Evolutionary conservation across 2,888 invertebrate genomes (phyloP).

Genomic region (Tachystola acroxantha): DNA sequence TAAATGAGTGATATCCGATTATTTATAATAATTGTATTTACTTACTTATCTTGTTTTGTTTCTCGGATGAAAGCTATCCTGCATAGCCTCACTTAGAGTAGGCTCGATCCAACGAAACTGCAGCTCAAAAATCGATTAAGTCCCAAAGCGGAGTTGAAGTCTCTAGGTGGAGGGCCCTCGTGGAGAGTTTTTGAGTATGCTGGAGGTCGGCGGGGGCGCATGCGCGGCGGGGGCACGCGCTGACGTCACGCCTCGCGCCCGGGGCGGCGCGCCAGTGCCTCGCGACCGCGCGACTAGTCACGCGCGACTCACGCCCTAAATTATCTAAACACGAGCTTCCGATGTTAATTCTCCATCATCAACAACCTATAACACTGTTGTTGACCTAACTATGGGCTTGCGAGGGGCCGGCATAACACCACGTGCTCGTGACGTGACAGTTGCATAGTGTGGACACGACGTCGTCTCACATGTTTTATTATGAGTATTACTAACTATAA

Average conservation of each 20-base stretch:
- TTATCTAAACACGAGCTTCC: slow-evolving; percentile 58
- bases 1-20: too few species aligned
- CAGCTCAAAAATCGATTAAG: slow-evolving; percentile 76
- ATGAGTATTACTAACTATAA: slow-evolving; percentile 6
- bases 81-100: slow-evolving; percentile 43
- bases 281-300: slow-evolving; percentile 68
- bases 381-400: slow-evolving; percentile 19
- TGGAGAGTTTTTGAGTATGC: slow-evolving; percentile 62
- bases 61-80: too few species aligned
- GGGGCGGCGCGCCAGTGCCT: slow-evolving; percentile 66
- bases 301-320: slow-evolving; percentile 63
- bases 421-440: slow-evolving; percentile 27
- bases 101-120: slow-evolving; percentile 61
- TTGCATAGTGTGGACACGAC: slow-evolving; percentile 14
- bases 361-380: slow-evolving; percentile 34
- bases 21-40: too few species aligned
- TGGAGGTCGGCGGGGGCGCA: slow-evolving; percentile 44
- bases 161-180: slow-evolving; percentile 71
- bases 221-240: slow-evolving; percentile 60
- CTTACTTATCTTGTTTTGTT: too few species aligned
- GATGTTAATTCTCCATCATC: slow-evolving; percentile 55
- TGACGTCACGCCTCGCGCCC: slow-evolving; percentile 71
- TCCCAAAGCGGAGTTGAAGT: slow-evolving; percentile 71
- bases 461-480: slow-evolving; percentile 12
- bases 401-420: slow-evolving; percentile 19